Evolutionary conservation across 1,140 invertebrate genomes (phyloP).

Genomic region (Psilanteris sp.): DNA sequence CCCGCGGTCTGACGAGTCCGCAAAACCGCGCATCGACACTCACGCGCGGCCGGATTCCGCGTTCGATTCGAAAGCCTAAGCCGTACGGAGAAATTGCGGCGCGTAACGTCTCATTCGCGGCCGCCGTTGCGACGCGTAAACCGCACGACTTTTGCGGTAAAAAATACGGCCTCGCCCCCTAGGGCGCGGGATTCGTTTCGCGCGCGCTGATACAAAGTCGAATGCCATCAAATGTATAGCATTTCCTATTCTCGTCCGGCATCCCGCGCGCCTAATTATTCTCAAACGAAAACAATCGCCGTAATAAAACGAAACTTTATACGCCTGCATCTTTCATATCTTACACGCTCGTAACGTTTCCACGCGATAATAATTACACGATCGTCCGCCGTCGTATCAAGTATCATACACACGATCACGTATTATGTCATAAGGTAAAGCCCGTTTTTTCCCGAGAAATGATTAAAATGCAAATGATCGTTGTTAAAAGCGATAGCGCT

Average conservation of each 20-base stretch:
- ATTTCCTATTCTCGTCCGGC: constrained; percentile 5
- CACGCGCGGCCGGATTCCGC: too few relatives aligned
- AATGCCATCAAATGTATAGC: constrained; percentile 1
- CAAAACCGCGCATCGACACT: too few relatives aligned
- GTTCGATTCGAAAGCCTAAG: too few relatives aligned
- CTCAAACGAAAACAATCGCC: constrained; percentile 9
- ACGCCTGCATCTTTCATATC: constrained; percentile 5
- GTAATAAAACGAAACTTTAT: constrained; percentile 14
- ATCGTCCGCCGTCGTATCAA: constrained; percentile 15
- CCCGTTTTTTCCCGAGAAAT: constrained; percentile 11
- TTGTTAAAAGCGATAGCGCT: constrained; percentile 5
- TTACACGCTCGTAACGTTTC: constrained; percentile 2
- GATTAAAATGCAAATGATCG: constrained; percentile 40
- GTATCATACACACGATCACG: constrained; percentile 7
- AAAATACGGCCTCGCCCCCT: not conserved
- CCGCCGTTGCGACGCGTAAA: too few relatives aligned
- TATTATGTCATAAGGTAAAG: constrained; percentile 17
- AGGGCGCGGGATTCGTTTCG: not conserved
- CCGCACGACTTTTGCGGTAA: not conserved
- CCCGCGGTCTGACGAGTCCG: too few relatives aligned
- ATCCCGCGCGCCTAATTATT: constrained; percentile 3
- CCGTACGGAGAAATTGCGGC: too few relatives aligned
- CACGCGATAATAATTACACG: constrained; percentile 20
- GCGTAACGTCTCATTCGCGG: too few relatives aligned
- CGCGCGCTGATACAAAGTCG: not conserved